Evolutionary conservation across 1,140 invertebrate genomes (phyloP).

Genomic region (Cyrtorhinus lividipennis): DNA sequence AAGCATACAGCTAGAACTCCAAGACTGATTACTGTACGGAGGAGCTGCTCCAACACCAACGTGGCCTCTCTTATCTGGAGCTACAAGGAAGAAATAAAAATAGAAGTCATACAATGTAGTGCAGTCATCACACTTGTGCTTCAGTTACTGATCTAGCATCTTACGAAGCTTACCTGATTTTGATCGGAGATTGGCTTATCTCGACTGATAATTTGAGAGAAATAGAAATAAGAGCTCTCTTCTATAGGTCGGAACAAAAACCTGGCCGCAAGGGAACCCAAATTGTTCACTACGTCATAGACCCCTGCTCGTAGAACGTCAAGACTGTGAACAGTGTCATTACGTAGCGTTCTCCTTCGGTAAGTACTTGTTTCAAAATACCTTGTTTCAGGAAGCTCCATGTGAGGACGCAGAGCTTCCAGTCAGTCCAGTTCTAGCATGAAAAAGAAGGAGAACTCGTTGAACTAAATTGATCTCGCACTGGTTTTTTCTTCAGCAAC

Average conservation of each 20-base stretch:
- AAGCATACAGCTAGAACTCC: constrained; percentile 74
- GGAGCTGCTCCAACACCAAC: constrained; percentile 61
- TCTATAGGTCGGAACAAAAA: constrained; percentile 96
- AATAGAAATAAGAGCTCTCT: constrained; percentile 91
- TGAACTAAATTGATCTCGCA: too few relatives aligned
- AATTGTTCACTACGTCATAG: constrained; percentile 93
- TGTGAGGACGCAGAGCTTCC: constrained; percentile 39
- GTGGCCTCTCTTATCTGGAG: constrained; percentile 57
- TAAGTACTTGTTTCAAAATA: constrained; percentile 84
- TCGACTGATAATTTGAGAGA: constrained; percentile 79
- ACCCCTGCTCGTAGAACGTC: constrained; percentile 79
- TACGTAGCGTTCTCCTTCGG: constrained; percentile 92
- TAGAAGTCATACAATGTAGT: too few relatives aligned
- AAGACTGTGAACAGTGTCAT: constrained; percentile 91
- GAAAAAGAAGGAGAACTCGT: too few relatives aligned
- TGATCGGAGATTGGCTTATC: constrained; percentile 54
- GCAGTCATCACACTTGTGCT: too few relatives aligned
- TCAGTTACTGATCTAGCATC: too few relatives aligned
- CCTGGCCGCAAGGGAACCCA: constrained; percentile 87
- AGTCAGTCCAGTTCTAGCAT: constrained; percentile 24
- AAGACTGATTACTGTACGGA: constrained; percentile 66
- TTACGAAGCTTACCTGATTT: constrained; percentile 43
- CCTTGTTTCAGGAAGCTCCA: constrained; percentile 90
- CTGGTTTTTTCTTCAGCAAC: too few relatives aligned
- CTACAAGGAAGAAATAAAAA: too few relatives aligned